Conservation (phyloP, 2,888 invertebrate genomes). For the Pammene aurita region DNA sequence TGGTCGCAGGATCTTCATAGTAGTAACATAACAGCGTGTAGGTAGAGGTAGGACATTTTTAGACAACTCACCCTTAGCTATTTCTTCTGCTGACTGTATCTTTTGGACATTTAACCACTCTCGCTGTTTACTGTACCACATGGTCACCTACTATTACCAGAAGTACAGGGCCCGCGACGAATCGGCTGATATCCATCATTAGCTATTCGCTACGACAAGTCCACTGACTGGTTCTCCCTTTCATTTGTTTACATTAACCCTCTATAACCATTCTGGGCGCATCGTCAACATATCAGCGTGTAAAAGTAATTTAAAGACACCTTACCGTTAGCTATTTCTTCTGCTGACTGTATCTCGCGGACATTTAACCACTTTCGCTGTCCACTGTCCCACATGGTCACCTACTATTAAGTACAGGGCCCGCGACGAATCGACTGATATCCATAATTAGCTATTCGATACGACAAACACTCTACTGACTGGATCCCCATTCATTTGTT, state of each 20-base stretch:
- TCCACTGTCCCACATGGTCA: neutral
- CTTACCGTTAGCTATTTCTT: too few species aligned
- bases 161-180: slow-evolving; percentile 22
- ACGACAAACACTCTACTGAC: slow-evolving; percentile 12
- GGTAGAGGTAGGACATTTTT: too few species aligned
- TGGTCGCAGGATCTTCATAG: too few species aligned
- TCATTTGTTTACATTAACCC: slow-evolving; percentile 29
- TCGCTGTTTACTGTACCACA: slow-evolving; percentile 1
- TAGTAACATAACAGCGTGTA: too few species aligned
- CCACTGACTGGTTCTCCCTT: slow-evolving; percentile 23
- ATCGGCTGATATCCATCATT: slow-evolving; percentile 29
- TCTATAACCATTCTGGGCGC: too few species aligned
- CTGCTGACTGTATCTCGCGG: too few species aligned
- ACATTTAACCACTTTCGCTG: slow-evolving; percentile 1
- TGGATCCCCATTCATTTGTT: slow-evolving; percentile 29
- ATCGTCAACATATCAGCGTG: too few species aligned
- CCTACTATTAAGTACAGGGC: slow-evolving; percentile 12
- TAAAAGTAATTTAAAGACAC: too few species aligned
- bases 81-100: too few species aligned
- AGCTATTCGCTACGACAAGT: slow-evolving; percentile 33
- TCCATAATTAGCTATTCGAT: slow-evolving; percentile 34
- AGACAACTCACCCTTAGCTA: too few species aligned
- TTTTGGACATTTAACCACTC: neutral
- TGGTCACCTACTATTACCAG: neutral
- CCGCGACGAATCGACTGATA: slow-evolving; percentile 22